Evolutionary conservation across 2,797 vertebrate genomes (phyloP).

Genomic region (Pseudochaenichthys georgianus): DNA sequence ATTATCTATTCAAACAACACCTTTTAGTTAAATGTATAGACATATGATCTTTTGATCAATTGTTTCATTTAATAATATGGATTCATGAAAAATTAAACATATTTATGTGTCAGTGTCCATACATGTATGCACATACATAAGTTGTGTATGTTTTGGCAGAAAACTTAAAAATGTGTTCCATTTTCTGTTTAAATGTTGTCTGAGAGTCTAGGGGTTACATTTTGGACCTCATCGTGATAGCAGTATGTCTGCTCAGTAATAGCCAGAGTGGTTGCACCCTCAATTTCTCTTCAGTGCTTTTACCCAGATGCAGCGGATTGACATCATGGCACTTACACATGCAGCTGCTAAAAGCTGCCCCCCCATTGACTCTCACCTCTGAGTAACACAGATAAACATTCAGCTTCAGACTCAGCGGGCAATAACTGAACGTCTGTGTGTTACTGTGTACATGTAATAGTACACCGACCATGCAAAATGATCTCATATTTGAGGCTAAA

Average conservation of each 20-base stretch:
- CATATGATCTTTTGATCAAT: neutral
- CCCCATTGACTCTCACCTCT: conserved; percentile 72
- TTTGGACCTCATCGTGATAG: conserved; percentile 43
- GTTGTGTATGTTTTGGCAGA: conserved; percentile 13
- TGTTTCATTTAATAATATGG: conserved; percentile 13
- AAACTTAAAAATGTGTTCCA: neutral
- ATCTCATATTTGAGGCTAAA: conserved; percentile 22
- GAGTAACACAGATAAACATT: conserved; percentile 75
- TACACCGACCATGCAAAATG: conserved; percentile 14
- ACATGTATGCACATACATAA: neutral
- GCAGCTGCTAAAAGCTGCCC: conserved; percentile 81
- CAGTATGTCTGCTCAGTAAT: conserved; percentile 49
- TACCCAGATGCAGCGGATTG: conserved; percentile 63
- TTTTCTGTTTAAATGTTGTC: conserved; percentile 32
- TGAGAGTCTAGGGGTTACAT: conserved; percentile 31
- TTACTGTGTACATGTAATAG: conserved; percentile 38
- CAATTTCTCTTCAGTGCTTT: conserved; percentile 65
- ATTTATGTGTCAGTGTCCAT: neutral
- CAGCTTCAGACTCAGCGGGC: conserved; percentile 55
- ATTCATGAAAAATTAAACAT: neutral
- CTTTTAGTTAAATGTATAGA: neutral
- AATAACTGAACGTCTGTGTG: conserved; percentile 25
- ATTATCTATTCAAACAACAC: neutral
- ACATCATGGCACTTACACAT: conserved; percentile 62
- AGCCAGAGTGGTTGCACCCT: conserved; percentile 61